Evolutionary conservation across 2,113 vertebrate species (phyloP), one percentile per base, ranked within the genome.

Genomic region (Sorex araneus): DNA sequence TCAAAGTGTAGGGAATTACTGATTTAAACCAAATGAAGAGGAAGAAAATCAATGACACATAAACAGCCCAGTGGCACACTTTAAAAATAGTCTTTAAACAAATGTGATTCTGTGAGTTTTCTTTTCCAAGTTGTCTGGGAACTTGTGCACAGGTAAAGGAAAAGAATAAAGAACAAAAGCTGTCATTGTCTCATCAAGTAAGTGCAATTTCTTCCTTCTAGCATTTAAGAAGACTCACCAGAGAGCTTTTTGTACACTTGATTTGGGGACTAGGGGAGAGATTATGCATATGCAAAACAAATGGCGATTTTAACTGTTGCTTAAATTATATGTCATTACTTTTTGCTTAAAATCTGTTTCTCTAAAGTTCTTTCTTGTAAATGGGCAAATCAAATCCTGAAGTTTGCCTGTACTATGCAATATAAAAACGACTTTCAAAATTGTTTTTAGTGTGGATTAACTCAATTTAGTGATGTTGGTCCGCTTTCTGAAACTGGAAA

Each of bases 91-190:
- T 95, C 34, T 95, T 97, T 95, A 97, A 93, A 64, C 94, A 97
- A 95, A 95, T 97, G 92, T 93, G 90, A 96, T 95, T 95, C 40
- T 96, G 86, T 83, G 76, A 71, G 84, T 95, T 97, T 96, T 96
- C 93, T 96, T 96, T 95, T 94, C 87, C 97, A 97, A 97, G 93
- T 97, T 98, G 92, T 96, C 95, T 97, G 83, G 96, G 95, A 97
- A 97, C 95, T 97, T 57, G 16, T 89, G 94, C 13, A 47, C 89
- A 89, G 92, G 84, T 92, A 95, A 96, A 96, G 86, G 50, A 84
- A 96, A 96, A 96, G 88, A 95, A 94, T 66, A 75, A 63, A 96
- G 94, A 97, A 98, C 96, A 98, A 98, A 97, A 93, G 94, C 96
- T 96, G 92, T 96, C 93, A 96, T 97, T 98, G 97, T 98, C 95